These are phyloP conservation scores for Musca vetustissima DNA, from an alignment of 1,140 invertebrate species.

Conservation along the genomic window DNA sequence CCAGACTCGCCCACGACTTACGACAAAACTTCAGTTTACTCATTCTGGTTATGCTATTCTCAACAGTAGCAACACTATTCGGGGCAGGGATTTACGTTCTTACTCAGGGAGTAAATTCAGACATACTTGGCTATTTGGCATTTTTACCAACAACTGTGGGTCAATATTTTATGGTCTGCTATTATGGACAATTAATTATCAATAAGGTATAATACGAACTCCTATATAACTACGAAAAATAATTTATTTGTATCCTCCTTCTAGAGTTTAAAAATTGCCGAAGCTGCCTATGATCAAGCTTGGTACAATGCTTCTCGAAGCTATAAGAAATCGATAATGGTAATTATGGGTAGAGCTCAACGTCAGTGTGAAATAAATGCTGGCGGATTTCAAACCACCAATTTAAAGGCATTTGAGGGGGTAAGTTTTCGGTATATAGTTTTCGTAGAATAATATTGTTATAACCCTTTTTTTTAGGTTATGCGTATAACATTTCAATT, in stretches of 20 bases:
- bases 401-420: neutral
- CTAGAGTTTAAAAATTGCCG: no score
- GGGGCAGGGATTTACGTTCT: neutral
- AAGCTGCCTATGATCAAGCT: neutral
- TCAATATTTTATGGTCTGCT: neutral
- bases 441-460: neutral
- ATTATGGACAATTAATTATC: neutral
- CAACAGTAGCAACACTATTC: neutral
- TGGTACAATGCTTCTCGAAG: neutral
- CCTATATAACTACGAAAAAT: no score
- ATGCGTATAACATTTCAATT: neutral
- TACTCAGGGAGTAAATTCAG: neutral
- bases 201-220: neutral
- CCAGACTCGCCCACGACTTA: neutral
- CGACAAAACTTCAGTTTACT: neutral
- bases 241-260: neutral
- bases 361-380: neutral
- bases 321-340: neutral
- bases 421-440: neutral
- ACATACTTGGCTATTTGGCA: neutral
- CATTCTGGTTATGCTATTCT: neutral
- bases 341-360: neutral
- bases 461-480: neutral
- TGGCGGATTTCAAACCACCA: neutral
- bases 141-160: neutral